A percentile compares a stretch with the other conserved stretches of the same genome.
Conservation (phyloP, 2,113 vertebrate species). For the Mirza zaza region DNA sequence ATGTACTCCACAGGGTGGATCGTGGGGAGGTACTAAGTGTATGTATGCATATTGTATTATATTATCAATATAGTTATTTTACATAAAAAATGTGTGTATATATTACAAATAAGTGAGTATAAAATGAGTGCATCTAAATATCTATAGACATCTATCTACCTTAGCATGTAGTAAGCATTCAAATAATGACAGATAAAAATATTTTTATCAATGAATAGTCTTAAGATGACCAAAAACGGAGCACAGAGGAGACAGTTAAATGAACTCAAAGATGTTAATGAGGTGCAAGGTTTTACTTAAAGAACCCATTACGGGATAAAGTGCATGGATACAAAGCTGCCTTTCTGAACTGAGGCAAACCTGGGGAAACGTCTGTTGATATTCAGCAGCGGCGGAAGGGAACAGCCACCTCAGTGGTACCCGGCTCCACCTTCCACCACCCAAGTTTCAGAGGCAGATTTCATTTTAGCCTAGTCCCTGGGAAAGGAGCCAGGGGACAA, state of each 20-base stretch:
- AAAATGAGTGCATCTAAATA: background rate
- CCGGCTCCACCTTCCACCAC: background rate
- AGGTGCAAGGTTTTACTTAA: background rate
- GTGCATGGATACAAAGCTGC: background rate
- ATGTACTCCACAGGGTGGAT: background rate
- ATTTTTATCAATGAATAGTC: background rate
- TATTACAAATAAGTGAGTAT: background rate
- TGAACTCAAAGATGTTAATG: background rate
- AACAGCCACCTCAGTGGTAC: background rate
- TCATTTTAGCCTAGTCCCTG: background rate
- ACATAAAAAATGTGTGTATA: background rate
- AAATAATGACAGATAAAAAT: background rate
- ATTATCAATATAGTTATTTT: background rate
- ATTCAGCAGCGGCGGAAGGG: background rate
- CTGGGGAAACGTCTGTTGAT: background rate
- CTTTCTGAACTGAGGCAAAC: background rate
- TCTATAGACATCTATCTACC: background rate
- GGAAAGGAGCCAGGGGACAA: background rate
- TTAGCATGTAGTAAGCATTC: background rate
- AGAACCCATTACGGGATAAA: background rate
- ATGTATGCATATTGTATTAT: too few species aligned
- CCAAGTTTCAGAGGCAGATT: background rate
- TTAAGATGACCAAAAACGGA: background rate
- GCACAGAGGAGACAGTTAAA: background rate
- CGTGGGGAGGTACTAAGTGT: background rate